Percentiles rank a stretch among this genome's conserved stretches.
Conservation (phyloP, 2,888 invertebrate species). For the Metellina segmentata region DNA sequence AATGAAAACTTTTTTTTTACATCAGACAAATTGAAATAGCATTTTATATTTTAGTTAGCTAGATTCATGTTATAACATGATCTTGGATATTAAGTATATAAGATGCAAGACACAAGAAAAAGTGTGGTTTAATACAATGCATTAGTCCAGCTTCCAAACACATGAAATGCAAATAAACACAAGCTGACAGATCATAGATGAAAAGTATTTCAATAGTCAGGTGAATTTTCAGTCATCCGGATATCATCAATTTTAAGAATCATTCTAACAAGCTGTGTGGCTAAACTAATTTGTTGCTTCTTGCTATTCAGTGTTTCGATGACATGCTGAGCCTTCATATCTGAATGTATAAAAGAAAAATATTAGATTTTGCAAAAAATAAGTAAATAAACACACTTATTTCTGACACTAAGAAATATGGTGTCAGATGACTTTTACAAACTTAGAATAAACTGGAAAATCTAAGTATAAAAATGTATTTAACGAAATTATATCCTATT, state of each 20-base stretch:
- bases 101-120: constrained; percentile 1
- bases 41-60: background rate
- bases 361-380: constrained; percentile 5
- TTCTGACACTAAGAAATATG: background rate
- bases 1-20: too few species aligned
- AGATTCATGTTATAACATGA: background rate
- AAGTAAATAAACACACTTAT: background rate
- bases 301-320: constrained; percentile 98
- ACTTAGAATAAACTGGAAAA: background rate
- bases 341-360: constrained; percentile 82
- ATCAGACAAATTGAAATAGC: background rate
- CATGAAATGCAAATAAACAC: constrained; percentile 11
- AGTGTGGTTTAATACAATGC: constrained; percentile 31
- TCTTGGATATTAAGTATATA: background rate
- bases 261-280: constrained; percentile 99
- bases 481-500: too few species aligned
- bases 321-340: constrained; percentile 97
- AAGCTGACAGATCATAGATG: constrained; percentile 18
- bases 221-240: constrained; percentile 83
- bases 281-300: constrained; percentile 97
- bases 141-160: constrained; percentile 49
- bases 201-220: constrained; percentile 75
- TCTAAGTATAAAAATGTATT: background rate
- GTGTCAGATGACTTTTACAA: background rate
- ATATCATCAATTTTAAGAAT: constrained; percentile 99